Base-by-base conservation (phyloP, 2,888 invertebrate genomes). In the Xanthorhoe designata region DNA sequence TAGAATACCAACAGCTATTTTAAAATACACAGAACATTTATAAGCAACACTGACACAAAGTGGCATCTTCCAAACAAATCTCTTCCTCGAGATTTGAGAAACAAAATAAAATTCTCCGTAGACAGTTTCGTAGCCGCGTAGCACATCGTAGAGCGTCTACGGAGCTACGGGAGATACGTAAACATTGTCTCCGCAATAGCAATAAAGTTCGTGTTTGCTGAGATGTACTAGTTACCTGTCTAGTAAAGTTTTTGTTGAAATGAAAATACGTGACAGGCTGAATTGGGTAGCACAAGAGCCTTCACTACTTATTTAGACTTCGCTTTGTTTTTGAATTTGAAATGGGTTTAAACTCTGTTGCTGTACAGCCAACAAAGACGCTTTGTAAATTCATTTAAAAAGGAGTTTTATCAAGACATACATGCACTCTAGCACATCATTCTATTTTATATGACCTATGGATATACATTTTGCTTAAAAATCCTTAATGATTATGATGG, bases 71-170 rank as follows among this genome's bases (percentile, higher is more conserved):
- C 58, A 38, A 60, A 63, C 60, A 60, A 67, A 64, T 63, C 63
- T 47, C 57, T 60, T 55, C 35, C 52, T 49, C 50, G 42, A 45
- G 57, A 66, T 65, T 64, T 68, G 52, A 61, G 61, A 66, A 61
- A 66, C 53, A 49, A 61, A 64, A 66, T 69, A 55, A 60, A 50
- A 64, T 63, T 51, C 53, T 51, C 60, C 57, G 66, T 54, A 62
- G 60, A 18, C 61, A 61, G 63, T 58, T 61, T 64, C 51, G 62
- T 66, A 68, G 64, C 45, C 45, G 47, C 67, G 64, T 69, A 69
- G 67, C 66, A 64, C 57, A 42, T 62, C 57, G 69, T 69, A 66
- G 65, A 60, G 56, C 54, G 50, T 61, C 71, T 66, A 68, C 62
- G 51, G 51, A 58, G 57, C 68, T 72, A 64, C 65, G 61, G 24